A percentile compares a stretch with the other conserved stretches of the same genome.
phyloP scores from a whole-genome alignment of 1,140 invertebrate genomes.

The Halictus rubicundus region DNA sequence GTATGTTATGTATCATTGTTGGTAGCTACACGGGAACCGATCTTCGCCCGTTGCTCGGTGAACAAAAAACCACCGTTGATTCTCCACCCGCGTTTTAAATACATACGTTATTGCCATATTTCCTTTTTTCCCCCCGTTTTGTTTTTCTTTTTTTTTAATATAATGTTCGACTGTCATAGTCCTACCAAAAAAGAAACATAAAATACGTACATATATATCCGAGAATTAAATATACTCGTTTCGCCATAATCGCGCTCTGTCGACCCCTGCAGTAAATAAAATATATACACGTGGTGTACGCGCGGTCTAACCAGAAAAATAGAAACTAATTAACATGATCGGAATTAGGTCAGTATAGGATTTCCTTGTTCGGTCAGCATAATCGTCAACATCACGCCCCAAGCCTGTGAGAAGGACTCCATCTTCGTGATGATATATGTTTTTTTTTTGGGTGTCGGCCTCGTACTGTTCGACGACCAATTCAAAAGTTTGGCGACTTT shows the following conservation, averaged over 20 bases:
- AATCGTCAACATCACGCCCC: slow-evolving; percentile 11
- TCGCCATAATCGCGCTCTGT: slow-evolving; percentile 38
- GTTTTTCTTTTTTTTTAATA: too few relatives aligned
- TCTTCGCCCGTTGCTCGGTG: too few relatives aligned
- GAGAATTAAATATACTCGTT: slow-evolving; percentile 31
- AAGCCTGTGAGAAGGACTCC: slow-evolving; percentile 39
- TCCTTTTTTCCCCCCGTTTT: too few relatives aligned
- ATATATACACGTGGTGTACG: slow-evolving; percentile 38
- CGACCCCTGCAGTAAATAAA: slow-evolving; percentile 59
- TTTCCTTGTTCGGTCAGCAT: slow-evolving; percentile 36
- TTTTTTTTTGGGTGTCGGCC: slow-evolving; percentile 32
- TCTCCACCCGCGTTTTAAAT: neutral
- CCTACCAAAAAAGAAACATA: slow-evolving; percentile 35
- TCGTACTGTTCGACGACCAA: slow-evolving; percentile 49
- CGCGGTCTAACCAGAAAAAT: slow-evolving; percentile 46
- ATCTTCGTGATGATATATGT: slow-evolving; percentile 37
- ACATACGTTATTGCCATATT: neutral
- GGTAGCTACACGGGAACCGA: too few relatives aligned
- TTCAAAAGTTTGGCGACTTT: slow-evolving; percentile 21
- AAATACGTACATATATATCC: neutral
- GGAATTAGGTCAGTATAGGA: slow-evolving; percentile 42
- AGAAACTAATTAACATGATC: slow-evolving; percentile 58
- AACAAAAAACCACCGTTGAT: neutral
- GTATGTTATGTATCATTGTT: too few relatives aligned
- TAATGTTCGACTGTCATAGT: neutral